Conservation (phyloP, 1,140 invertebrate genomes). For the Neodiprion pinetum region DNA sequence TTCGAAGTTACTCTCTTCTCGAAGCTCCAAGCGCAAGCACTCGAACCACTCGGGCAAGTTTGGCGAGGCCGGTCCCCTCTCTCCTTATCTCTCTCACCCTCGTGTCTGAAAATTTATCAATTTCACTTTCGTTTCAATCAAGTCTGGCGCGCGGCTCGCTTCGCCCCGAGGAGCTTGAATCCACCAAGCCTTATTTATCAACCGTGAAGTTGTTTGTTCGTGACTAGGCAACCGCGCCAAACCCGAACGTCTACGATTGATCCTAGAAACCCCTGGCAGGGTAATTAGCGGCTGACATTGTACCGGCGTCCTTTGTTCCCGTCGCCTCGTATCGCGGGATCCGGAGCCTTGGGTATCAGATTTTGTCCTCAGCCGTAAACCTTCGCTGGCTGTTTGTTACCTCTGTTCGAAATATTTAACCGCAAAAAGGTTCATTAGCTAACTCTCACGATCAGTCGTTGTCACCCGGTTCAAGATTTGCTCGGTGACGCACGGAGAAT, state of each 20-base stretch:
- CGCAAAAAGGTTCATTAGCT: no score
- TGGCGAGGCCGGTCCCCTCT: neutral
- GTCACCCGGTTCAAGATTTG: no score
- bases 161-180: neutral
- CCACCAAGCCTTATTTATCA: neutral
- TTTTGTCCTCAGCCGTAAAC: no score
- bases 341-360: neutral
- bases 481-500: no score
- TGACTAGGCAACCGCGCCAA: neutral
- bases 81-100: neutral
- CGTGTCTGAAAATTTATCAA: slow-evolving; percentile 11
- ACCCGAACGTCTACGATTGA: neutral
- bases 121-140: slow-evolving; percentile 13
- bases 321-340: neutral
- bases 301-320: neutral
- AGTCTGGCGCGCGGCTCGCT: neutral
- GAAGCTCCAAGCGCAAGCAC: neutral
- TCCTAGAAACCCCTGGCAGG: neutral
- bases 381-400: no score
- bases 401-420: no score
- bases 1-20: no score
- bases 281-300: neutral
- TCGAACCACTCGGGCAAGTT: neutral
- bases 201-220: neutral
- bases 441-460: no score